Evolutionary conservation across 1,140 invertebrate genomes (phyloP), one percentile per base, ranked within the genome.

Genomic region (Drosophila dunni): DNA sequence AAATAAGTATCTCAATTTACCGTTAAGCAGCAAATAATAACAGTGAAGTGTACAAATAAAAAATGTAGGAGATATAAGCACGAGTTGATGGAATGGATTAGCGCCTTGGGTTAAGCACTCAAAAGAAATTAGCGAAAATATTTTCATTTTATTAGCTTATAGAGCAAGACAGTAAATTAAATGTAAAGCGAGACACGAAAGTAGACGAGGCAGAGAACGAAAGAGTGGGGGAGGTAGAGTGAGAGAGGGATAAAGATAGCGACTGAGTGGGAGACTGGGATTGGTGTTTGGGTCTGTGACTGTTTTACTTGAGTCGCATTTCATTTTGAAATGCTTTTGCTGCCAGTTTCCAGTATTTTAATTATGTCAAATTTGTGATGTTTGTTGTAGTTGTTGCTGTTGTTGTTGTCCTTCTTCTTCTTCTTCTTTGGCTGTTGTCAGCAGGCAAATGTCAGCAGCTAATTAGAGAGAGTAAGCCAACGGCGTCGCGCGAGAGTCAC

Each of bases 391-490:
- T 40, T 51, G 60, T 46, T 50, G 29, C 1, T 24, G 17, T 51
- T 48, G 58, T 36, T 24, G 48, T 34, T 64, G 40, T 24, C 48
- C 20, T 42, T 71, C 60, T 46, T 64, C 40, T 42, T 36, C 15
- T 50, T 73, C 11, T 61, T 80, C 33, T 40, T 61, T 11, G n/a
- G 34, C n/a, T 73, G 40, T 81, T 79, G 44, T 42, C 66, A 65
- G 67, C 80, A 79, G 76, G 82, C 67, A 88, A 86, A 88, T 88
- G 83, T 86, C 83, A 86, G 83, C 83, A 83, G 77, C 83, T 80
- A 88, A 88, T 88, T 88, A 88, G 82, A 71, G 73, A 75, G 84
- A 80, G 79, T 89, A 77, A 88, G 83, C 72, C 67, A 75, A 80
- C 63, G 82, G 78, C 79, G 68, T 63, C 36, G 75, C 56, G 65